Evolutionary conservation across 2,797 vertebrate species (phyloP).

Genomic region (Acanthurus tractus): DNA sequence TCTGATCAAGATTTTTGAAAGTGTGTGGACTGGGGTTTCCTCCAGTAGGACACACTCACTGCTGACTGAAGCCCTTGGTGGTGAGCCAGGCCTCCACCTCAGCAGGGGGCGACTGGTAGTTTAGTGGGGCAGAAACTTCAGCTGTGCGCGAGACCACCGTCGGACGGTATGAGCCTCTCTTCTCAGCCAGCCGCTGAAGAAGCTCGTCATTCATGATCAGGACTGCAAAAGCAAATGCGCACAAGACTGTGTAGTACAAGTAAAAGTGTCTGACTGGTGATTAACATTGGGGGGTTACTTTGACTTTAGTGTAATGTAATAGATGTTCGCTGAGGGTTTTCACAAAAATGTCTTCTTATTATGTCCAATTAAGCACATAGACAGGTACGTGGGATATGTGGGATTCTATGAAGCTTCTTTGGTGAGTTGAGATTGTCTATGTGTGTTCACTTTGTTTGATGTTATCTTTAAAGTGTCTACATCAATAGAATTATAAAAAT

Average conservation of each 20-base stretch:
- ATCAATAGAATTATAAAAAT: too few relatives aligned
- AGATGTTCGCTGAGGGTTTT: not conserved
- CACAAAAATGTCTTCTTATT: not conserved
- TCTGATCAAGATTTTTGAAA: not conserved
- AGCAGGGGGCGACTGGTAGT: constrained; percentile 78
- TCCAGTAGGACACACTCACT: constrained; percentile 81
- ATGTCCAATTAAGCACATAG: not conserved
- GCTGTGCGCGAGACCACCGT: constrained; percentile 68
- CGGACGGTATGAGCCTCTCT: constrained; percentile 52
- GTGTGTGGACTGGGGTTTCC: not conserved
- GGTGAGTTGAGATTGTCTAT: too few relatives aligned
- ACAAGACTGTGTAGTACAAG: too few relatives aligned
- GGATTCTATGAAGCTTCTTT: too few relatives aligned
- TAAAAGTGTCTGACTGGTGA: not conserved
- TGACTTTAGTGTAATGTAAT: not conserved
- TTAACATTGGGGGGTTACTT: not conserved
- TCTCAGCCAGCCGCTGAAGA: constrained; percentile 82
- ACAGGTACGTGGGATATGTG: too few relatives aligned
- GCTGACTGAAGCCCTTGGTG: constrained; percentile 86
- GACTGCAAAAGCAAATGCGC: constrained; percentile 52
- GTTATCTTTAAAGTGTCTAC: too few relatives aligned
- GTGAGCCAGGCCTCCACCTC: constrained; percentile 89
- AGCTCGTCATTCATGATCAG: constrained; percentile 89
- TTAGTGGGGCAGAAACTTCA: constrained; percentile 66
- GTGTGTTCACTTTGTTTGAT: too few relatives aligned